These are phyloP conservation scores for Egretta garzetta DNA, from an alignment of 2,113 vertebrate species.

Conservation along the genomic window DNA sequence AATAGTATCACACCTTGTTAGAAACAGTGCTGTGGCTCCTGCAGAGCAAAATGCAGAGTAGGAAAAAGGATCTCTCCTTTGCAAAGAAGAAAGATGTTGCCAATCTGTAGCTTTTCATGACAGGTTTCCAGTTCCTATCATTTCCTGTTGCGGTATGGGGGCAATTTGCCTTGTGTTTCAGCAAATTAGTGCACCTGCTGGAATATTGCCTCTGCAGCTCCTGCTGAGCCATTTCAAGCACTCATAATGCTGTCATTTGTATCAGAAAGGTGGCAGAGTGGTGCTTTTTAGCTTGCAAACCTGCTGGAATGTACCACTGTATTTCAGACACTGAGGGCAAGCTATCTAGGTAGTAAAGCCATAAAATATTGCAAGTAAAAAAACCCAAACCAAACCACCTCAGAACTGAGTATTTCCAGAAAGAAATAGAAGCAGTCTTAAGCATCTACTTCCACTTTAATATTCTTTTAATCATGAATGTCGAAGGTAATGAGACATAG, in stretches of 20 bases:
- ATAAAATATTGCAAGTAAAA: background rate
- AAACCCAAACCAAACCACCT: background rate
- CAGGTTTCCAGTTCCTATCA: background rate
- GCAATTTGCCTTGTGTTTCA: background rate
- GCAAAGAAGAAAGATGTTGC: background rate
- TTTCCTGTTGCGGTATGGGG: background rate
- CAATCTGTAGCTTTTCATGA: background rate
- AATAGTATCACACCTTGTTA: background rate
- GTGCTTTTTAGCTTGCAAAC: background rate
- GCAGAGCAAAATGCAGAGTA: background rate
- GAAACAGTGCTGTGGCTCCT: background rate
- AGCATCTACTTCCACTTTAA: background rate
- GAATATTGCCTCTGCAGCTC: background rate
- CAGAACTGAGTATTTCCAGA: background rate
- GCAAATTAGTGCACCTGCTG: conserved; percentile 6
- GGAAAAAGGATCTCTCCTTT: background rate
- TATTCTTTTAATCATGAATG: background rate
- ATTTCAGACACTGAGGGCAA: background rate
- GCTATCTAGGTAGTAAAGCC: background rate
- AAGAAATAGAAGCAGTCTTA: background rate
- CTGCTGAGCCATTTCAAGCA: background rate
- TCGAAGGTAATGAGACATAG: background rate
- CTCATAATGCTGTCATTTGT: background rate
- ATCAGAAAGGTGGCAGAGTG: conserved; percentile 32
- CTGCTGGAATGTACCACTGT: conserved; percentile 1